Conservation (phyloP, 2,113 vertebrate genomes). For the Oreochromis tanganicae region DNA sequence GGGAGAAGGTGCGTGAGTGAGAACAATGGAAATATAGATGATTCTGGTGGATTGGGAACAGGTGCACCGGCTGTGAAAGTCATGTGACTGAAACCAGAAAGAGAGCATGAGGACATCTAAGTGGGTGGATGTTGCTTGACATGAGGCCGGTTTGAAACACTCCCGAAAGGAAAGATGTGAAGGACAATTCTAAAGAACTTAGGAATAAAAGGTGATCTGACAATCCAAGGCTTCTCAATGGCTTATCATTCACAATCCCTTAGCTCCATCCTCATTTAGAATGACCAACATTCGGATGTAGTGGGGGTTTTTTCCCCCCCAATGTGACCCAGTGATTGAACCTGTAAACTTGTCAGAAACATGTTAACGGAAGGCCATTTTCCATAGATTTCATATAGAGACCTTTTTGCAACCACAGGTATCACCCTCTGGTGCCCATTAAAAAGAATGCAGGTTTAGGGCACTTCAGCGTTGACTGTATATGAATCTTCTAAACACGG, state of each 20-base stretch:
- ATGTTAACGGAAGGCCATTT: neutral
- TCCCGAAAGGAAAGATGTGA: neutral
- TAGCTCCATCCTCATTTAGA: neutral
- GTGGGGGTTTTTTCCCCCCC: rapidly evolving
- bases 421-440: neutral
- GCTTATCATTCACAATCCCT: neutral
- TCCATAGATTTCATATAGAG: neutral
- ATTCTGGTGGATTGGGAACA: neutral
- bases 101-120: neutral
- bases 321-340: neutral
- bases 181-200: neutral
- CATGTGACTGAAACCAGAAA: neutral
- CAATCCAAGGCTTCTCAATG: neutral
- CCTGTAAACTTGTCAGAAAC: neutral
- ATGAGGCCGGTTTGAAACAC: neutral
- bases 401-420: neutral
- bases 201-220: neutral
- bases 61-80: neutral
- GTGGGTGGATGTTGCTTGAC: neutral
- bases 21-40: neutral
- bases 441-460: neutral
- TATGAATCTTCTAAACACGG: neutral
- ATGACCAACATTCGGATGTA: neutral
- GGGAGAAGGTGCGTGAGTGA: neutral
- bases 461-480: neutral